A percentile compares a stretch with the other conserved stretches of the same genome.
Evolutionary conservation across 2,888 invertebrate species (phyloP).

Genomic region (Drosophila atroscutellata): DNA sequence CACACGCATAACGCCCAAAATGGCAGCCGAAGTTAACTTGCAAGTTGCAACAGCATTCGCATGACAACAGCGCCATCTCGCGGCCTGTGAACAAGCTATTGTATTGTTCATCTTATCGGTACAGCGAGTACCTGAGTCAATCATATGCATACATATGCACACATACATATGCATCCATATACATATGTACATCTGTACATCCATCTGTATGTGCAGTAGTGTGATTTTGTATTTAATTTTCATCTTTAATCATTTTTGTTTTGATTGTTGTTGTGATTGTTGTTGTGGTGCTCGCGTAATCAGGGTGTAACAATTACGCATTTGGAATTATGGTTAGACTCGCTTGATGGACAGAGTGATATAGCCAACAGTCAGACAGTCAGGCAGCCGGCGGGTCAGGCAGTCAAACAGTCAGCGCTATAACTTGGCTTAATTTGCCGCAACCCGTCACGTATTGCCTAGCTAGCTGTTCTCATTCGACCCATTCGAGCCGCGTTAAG

Average conservation of each 20-base stretch:
- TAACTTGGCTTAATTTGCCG: conserved; percentile 44
- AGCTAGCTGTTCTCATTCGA: conserved; percentile 56
- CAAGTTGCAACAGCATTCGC: conserved; percentile 44
- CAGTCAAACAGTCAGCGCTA: conserved; percentile 4
- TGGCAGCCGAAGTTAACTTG: conserved; percentile 46
- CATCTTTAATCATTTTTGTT: conserved; percentile 32
- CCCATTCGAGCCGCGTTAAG: conserved; percentile 14
- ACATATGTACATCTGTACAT: neutral
- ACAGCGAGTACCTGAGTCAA: conserved; percentile 10
- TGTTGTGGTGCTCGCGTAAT: conserved; percentile 77
- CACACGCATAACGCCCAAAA: conserved; percentile 68
- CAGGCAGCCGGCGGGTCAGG: neutral
- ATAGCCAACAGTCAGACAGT: conserved; percentile 17
- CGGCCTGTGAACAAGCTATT: conserved; percentile 49
- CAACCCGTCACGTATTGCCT: conserved; percentile 68
- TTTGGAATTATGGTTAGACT: conserved; percentile 64
- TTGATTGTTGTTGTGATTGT: conserved; percentile 13
- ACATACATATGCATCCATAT: neutral
- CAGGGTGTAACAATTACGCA: conserved; percentile 84
- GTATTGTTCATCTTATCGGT: conserved; percentile 37
- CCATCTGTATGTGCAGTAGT: neutral
- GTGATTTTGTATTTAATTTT: conserved; percentile 20
- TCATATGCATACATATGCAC: neutral
- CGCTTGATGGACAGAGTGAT: conserved; percentile 34
- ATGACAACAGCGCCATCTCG: conserved; percentile 54